Evolutionary conservation across 2,797 vertebrate species (phyloP).

Genomic region (Rhodeus uyekii): DNA sequence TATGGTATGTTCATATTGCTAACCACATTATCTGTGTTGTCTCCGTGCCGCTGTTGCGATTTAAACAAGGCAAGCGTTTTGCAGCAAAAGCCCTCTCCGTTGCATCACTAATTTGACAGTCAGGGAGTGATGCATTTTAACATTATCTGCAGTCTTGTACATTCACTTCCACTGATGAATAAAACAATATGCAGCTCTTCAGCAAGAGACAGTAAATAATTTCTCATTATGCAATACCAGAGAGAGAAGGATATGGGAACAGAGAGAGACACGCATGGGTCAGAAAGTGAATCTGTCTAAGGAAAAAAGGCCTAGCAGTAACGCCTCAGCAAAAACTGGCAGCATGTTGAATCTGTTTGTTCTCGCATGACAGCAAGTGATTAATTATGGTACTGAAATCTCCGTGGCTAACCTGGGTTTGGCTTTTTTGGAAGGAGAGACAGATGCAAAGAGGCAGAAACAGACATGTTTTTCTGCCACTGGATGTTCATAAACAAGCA

Average conservation of each 20-base stretch:
- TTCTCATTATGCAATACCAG: conserved; percentile 53
- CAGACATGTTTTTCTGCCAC: neutral
- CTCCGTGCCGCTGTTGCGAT: conserved; percentile 3
- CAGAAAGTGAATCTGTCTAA: conserved; percentile 26
- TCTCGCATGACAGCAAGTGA: conserved; percentile 48
- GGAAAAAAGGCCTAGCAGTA: neutral
- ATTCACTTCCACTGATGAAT: conserved; percentile 52
- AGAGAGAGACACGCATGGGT: conserved; percentile 12
- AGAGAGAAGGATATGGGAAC: conserved; percentile 37
- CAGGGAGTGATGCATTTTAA: conserved; percentile 36
- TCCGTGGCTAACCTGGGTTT: conserved; percentile 41
- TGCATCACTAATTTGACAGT: conserved; percentile 39
- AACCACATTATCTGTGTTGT: conserved; percentile 30
- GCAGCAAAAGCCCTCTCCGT: conserved; percentile 7
- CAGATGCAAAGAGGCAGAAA: neutral
- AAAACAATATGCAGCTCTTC: conserved; percentile 54
- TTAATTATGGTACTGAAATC: conserved; percentile 48
- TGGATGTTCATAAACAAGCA: conserved; percentile 8
- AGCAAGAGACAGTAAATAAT: conserved; percentile 58
- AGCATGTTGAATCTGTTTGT: conserved; percentile 43
- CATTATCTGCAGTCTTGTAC: conserved; percentile 43
- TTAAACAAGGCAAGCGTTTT: conserved; percentile 46
- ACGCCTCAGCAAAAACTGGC: conserved; percentile 22
- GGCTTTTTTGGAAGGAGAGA: conserved; percentile 22
- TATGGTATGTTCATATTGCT: conserved; percentile 10